phyloP scores from a whole-genome alignment of 2,797 vertebrate genomes.

The Acanthis flammea region DNA sequence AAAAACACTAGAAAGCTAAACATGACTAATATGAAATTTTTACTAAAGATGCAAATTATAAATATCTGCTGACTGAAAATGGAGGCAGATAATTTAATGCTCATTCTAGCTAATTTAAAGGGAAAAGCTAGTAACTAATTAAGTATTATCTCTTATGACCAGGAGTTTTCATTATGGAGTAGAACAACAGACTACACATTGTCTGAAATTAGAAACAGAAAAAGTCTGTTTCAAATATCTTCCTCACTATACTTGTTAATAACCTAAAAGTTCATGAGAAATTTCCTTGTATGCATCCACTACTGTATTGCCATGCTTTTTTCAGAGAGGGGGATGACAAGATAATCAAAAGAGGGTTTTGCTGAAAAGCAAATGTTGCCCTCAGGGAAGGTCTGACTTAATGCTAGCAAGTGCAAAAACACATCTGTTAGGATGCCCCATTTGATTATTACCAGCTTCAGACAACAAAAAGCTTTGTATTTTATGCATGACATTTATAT shows the following conservation, averaged over 20 bases:
- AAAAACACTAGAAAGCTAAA: neutral
- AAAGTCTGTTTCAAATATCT: neutral
- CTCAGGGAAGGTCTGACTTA: neutral
- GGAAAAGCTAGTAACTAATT: neutral
- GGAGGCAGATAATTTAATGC: neutral
- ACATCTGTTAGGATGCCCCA: neutral
- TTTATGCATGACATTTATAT: neutral
- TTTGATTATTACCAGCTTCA: neutral
- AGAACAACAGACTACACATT: neutral
- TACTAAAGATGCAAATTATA: neutral
- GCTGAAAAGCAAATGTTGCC: neutral
- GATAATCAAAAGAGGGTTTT: neutral
- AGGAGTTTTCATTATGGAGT: neutral
- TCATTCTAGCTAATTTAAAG: neutral
- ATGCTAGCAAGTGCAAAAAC: neutral
- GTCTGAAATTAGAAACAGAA: neutral
- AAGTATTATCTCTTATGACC: neutral
- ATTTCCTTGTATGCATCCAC: neutral
- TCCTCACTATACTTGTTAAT: neutral
- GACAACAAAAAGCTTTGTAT: neutral
- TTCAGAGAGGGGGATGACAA: neutral
- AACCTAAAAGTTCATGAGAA: neutral
- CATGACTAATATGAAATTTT: rapidly evolving
- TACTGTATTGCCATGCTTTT: neutral
- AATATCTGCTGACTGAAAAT: neutral